Evolutionary conservation across 2,888 invertebrate genomes (phyloP).

Genomic region (Nemapogon koenigi): DNA sequence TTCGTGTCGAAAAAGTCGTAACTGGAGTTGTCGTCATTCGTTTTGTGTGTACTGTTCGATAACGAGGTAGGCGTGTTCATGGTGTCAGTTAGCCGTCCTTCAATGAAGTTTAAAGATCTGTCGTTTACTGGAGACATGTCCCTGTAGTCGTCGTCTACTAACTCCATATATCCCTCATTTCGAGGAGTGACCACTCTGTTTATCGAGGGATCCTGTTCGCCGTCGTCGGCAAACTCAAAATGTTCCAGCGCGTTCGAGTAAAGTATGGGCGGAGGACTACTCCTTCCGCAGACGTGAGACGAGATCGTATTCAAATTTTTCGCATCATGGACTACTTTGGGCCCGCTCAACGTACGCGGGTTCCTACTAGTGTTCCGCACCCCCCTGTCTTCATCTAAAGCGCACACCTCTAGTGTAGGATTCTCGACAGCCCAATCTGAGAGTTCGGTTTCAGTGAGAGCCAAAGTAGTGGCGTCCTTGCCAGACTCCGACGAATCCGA

Average conservation of each 20-base stretch:
- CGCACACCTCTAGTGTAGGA: constrained; percentile 77
- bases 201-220: constrained; percentile 78
- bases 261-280: constrained; percentile 32
- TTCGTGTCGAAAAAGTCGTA: not conserved
- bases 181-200: constrained; percentile 51
- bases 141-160: constrained; percentile 51
- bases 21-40: not conserved
- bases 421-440: constrained; percentile 90
- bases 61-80: no score
- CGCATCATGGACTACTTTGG: constrained; percentile 42
- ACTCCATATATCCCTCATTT: constrained; percentile 50
- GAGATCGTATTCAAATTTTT: constrained; percentile 43
- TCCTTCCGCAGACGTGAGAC: constrained; percentile 50
- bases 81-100: constrained; percentile 46
- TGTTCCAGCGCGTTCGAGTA: constrained; percentile 72
- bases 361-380: constrained; percentile 26
- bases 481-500: constrained; percentile 70
- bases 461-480: constrained; percentile 74
- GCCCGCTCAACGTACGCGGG: constrained; percentile 39
- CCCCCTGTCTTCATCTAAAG: constrained; percentile 43
- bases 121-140: constrained; percentile 42
- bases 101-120: constrained; percentile 64
- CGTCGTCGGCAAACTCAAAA: constrained; percentile 87
- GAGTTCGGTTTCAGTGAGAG: constrained; percentile 84
- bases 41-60: no score